phyloP scores from a whole-genome alignment of 2,797 vertebrate genomes.

The Odontamblyopus lacepedii region DNA sequence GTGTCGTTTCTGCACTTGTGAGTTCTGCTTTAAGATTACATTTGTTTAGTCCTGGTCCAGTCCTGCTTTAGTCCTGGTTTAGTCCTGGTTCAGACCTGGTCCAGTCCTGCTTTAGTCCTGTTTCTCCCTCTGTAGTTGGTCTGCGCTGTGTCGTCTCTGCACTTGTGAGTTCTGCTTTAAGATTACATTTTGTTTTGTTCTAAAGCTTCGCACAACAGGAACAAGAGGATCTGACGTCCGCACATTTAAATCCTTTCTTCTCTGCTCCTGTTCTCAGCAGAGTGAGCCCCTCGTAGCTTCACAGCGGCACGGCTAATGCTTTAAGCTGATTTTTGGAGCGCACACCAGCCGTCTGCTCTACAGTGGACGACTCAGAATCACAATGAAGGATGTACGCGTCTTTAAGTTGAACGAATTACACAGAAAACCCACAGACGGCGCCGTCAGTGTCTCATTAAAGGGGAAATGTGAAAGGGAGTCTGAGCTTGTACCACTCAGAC shows the following conservation, averaged over 20 bases:
- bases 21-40: not conserved
- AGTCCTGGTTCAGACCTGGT: too few relatives aligned
- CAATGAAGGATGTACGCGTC: not conserved
- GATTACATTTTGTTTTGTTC: not conserved
- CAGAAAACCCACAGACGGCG: slow-evolving; percentile 57
- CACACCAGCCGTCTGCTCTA: not conserved
- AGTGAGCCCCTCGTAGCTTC: not conserved
- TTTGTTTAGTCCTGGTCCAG: not conserved
- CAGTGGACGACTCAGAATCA: not conserved
- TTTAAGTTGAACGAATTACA: not conserved
- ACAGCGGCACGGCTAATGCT: not conserved
- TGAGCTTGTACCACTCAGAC: not conserved
- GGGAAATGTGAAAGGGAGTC: not conserved
- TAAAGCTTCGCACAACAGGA: not conserved
- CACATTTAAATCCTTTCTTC: not conserved
- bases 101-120: too few relatives aligned
- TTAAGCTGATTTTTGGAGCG: not conserved
- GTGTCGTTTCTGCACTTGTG: not conserved
- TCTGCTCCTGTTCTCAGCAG: not conserved
- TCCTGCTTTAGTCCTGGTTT: too few relatives aligned
- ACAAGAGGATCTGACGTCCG: not conserved
- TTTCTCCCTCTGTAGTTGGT: too few relatives aligned
- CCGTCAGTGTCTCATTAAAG: slow-evolving; percentile 40
- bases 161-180: not conserved
- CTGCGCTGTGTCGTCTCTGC: too few relatives aligned